A percentile compares a stretch with the other conserved stretches of the same genome.
Evolutionary conservation across 2,797 vertebrate genomes (phyloP).

Genomic region (Danio kyathit): DNA sequence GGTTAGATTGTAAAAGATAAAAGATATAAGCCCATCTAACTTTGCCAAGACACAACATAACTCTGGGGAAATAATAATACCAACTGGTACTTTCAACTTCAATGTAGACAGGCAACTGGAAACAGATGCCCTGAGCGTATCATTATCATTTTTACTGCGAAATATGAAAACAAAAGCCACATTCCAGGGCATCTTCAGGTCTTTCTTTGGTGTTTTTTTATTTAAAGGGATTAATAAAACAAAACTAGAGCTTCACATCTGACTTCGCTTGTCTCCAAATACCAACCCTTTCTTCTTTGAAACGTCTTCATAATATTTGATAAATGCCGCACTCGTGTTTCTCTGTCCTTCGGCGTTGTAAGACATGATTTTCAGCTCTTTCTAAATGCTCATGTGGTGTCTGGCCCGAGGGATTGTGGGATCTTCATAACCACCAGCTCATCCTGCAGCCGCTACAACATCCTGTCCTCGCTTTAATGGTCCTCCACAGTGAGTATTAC

Average conservation of each 20-base stretch:
- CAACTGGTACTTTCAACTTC: conserved; percentile 74
- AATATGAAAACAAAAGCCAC: conserved; percentile 77
- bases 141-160: conserved; percentile 78
- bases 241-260: conserved; percentile 47
- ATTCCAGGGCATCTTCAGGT: conserved; percentile 65
- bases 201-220: conserved; percentile 26
- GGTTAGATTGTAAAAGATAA: conserved; percentile 72
- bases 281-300: conserved; percentile 62
- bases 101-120: conserved; percentile 74
- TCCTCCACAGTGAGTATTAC: conserved; percentile 66
- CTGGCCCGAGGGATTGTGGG: conserved; percentile 13
- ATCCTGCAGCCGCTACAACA: conserved; percentile 62
- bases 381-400: conserved; percentile 7
- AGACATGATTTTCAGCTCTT: conserved; percentile 65
- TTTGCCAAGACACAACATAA: conserved; percentile 73
- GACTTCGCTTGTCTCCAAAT: conserved; percentile 63
- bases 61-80: conserved; percentile 73
- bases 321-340: conserved; percentile 65
- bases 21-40: conserved; percentile 70
- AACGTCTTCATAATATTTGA: conserved; percentile 53
- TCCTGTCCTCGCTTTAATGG: conserved; percentile 72
- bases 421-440: conserved; percentile 47
- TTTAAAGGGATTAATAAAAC: conserved; percentile 50
- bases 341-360: conserved; percentile 61
- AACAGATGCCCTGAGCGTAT: conserved; percentile 77